These are phyloP conservation scores for Ataeniobius toweri DNA, from an alignment of 2,797 vertebrate genomes.

Conservation along the genomic window DNA sequence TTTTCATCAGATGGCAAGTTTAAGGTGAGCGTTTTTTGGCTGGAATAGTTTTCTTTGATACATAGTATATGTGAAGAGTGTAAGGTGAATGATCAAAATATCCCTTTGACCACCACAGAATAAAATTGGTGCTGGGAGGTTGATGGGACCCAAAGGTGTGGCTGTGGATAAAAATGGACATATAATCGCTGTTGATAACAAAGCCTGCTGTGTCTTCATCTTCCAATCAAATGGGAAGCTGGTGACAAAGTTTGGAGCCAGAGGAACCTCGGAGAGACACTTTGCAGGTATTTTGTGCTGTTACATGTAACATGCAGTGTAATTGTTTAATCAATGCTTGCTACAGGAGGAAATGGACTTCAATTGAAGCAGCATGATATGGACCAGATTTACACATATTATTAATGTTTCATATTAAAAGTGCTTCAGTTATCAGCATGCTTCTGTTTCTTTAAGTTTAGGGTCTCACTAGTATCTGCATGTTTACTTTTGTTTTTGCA, in stretches of 20 bases:
- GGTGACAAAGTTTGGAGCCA: slow-evolving; percentile 93
- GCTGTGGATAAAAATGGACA: slow-evolving; percentile 94
- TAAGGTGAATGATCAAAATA: neutral
- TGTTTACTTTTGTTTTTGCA: slow-evolving; percentile 17
- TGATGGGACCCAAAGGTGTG: slow-evolving; percentile 96
- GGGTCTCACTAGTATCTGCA: slow-evolving; percentile 12
- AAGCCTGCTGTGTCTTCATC: slow-evolving; percentile 96
- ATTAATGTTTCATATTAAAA: slow-evolving; percentile 28
- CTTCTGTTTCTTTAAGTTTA: slow-evolving; percentile 18
- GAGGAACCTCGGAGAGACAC: slow-evolving; percentile 91
- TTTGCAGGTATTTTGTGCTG: slow-evolving; percentile 84
- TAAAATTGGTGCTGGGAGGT: slow-evolving; percentile 91
- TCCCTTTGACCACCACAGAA: slow-evolving; percentile 73
- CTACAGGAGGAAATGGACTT: neutral
- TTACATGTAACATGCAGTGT: neutral
- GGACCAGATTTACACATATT: slow-evolving; percentile 68
- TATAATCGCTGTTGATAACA: slow-evolving; percentile 96
- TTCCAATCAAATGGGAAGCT: slow-evolving; percentile 97
- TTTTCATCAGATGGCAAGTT: slow-evolving; percentile 97
- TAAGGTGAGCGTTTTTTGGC: slow-evolving; percentile 79
- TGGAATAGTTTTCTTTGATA: neutral
- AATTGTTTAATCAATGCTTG: neutral
- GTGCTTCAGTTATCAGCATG: slow-evolving; percentile 34
- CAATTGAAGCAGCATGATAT: slow-evolving; percentile 1
- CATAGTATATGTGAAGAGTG: neutral